Evolutionary conservation across 2,888 invertebrate genomes (phyloP).

Genomic region (Tortricodes alternella): DNA sequence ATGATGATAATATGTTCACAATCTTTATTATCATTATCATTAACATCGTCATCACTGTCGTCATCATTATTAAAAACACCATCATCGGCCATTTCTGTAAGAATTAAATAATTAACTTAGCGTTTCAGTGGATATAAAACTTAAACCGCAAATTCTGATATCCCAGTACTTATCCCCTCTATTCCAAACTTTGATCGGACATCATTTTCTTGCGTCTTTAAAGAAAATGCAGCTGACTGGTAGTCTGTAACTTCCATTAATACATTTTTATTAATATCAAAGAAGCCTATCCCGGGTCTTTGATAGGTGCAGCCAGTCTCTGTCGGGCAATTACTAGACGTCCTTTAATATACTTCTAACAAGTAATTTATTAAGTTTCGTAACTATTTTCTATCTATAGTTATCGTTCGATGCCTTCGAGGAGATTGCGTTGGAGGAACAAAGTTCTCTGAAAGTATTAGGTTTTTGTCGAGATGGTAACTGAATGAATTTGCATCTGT

Average conservation of each 20-base stretch:
- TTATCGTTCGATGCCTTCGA: not conserved
- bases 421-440: not conserved
- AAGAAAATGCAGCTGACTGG: conserved; percentile 80
- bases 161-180: conserved; percentile 44
- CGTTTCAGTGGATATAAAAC: not conserved
- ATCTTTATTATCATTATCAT: no score
- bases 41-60: no score
- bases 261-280: conserved; percentile 76
- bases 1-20: no score
- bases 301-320: conserved; percentile 45
- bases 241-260: conserved; percentile 73
- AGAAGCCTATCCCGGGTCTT: conserved; percentile 54
- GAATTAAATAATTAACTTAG: no score
- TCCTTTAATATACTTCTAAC: conserved; percentile 31
- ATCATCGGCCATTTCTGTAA: no score
- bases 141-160: not conserved
- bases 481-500: not conserved
- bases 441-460: not conserved
- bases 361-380: conserved; percentile 24
- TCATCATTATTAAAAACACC: no score
- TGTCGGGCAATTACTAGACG: conserved; percentile 48
- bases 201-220: conserved; percentile 78
- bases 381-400: conserved; percentile 6
- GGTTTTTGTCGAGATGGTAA: not conserved
- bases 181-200: conserved; percentile 59